phyloP scores from a whole-genome alignment of 2,797 vertebrate species.

The Eutrigla gurnardus region DNA sequence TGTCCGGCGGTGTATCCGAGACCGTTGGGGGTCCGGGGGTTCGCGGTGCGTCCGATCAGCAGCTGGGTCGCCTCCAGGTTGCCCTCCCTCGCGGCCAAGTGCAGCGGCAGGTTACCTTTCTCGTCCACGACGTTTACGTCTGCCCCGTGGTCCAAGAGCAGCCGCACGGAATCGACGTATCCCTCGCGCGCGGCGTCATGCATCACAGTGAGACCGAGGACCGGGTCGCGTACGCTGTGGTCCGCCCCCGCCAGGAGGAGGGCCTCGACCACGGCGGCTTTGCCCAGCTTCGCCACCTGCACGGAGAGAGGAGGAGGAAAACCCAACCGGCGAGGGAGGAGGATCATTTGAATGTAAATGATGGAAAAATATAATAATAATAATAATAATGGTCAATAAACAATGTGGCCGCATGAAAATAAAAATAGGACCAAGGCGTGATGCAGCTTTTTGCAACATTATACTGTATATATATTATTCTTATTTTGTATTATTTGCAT shows the following conservation, averaged over 20 bases:
- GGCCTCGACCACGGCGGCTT: constrained; percentile 78
- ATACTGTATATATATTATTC: no score
- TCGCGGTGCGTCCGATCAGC: constrained; percentile 79
- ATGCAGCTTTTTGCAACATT: background rate
- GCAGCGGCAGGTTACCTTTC: constrained; percentile 91
- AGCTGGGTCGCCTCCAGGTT: constrained; percentile 85
- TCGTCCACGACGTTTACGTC: constrained; percentile 88
- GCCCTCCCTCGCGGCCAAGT: constrained; percentile 90
- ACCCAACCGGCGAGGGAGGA: background rate
- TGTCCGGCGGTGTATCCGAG: constrained; percentile 22
- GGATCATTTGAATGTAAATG: background rate
- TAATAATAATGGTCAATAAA: background rate
- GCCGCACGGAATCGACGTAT: constrained; percentile 87
- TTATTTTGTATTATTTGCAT: no score
- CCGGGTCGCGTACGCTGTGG: constrained; percentile 87
- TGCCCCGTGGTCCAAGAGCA: constrained; percentile 85
- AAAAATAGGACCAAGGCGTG: background rate
- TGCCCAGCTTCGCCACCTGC: constrained; percentile 91
- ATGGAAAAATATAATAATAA: background rate
- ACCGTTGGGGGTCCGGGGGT: constrained; percentile 73
- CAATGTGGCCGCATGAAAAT: background rate
- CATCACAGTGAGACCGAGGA: constrained; percentile 85
- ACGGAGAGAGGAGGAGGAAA: background rate
- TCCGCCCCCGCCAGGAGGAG: constrained; percentile 86
- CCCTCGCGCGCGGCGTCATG: constrained; percentile 94